Evolutionary conservation across 2,888 invertebrate species (phyloP), one percentile per base, ranked within the genome.

Genomic region (Apamea crenata): DNA sequence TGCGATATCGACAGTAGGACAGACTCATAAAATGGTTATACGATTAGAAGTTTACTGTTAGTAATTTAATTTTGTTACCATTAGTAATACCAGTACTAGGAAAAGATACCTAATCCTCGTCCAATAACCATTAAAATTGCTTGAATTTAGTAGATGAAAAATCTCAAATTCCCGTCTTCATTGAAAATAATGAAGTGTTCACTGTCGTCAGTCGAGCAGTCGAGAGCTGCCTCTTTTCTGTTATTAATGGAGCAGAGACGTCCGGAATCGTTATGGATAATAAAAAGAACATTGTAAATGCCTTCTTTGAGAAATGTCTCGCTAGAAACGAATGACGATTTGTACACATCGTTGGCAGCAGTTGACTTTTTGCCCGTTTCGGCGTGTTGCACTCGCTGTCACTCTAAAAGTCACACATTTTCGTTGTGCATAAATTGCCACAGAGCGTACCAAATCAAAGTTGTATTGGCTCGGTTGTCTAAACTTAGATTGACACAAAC

Each of bases 111-210:
- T 10, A 69, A 6, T 21, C 32, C 25, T 32, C 3, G 53, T 53
- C 25, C 32, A 36, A 6, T 18, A 53, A 16, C 8, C 50, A 14
- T 29, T 3, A 47, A 0, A 36, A 29, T 4, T 16, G 16, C 12
- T 66, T 25, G 21, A 18, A 7, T 32, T 18, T 29, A 47, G 18
- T 18, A 82, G 50, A 77, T 36, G 0, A 61, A 61, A 66, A 47
- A 21, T 36, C 16, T 44, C 16, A 16, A 50, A 59, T 21, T 36
- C 56, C 12, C 29, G 7, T 61, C 56, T 67, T 66, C 90, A 44
- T 91, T 91, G 93, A 92, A 93, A 93, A 93, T 94, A 94, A 94
- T 94, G 92, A 94, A 92, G 91, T 92, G 91, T 91, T 92, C 90
- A 77, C 75, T 83, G 78, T 82, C 81, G 87, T 88, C 88, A 78